These are phyloP conservation scores for Threskiornis aethiopicus DNA, from an alignment of 2,797 vertebrate genomes.

Conservation along the genomic window DNA sequence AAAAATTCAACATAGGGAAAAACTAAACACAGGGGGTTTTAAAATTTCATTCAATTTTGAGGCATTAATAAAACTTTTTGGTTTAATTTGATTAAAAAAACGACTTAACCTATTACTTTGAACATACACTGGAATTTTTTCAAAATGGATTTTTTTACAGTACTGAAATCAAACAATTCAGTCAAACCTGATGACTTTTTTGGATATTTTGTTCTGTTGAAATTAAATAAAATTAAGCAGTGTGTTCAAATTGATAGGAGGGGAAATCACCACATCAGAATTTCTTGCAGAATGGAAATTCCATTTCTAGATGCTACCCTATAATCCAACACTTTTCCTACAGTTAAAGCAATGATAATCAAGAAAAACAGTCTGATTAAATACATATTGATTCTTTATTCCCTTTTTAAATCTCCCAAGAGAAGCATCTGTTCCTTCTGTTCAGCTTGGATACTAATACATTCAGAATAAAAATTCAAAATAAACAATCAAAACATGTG, in stretches of 20 bases:
- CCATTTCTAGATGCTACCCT: background rate
- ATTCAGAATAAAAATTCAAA: conserved; percentile 13
- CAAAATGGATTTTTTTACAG: background rate
- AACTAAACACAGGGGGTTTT: background rate
- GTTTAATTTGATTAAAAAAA: background rate
- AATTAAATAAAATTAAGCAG: background rate
- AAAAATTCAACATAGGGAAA: background rate
- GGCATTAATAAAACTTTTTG: background rate
- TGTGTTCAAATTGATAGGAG: background rate
- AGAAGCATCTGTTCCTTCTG: conserved; percentile 18
- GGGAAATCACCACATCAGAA: background rate
- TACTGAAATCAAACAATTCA: background rate
- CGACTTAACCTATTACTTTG: background rate
- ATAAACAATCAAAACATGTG: background rate
- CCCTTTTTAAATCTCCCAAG: background rate
- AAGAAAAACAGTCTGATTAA: conserved; percentile 3
- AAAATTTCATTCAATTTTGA: background rate
- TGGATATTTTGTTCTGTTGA: background rate
- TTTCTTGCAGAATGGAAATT: background rate
- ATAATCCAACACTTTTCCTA: background rate
- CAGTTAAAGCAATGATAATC: background rate
- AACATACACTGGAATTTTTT: background rate
- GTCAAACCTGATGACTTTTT: background rate
- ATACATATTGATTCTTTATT: conserved; percentile 18
- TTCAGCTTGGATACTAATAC: background rate